A percentile compares a stretch with the other conserved stretches of the same genome.
Conservation (phyloP, 2,113 vertebrate species). For the Actenoides lindsayi region DNA sequence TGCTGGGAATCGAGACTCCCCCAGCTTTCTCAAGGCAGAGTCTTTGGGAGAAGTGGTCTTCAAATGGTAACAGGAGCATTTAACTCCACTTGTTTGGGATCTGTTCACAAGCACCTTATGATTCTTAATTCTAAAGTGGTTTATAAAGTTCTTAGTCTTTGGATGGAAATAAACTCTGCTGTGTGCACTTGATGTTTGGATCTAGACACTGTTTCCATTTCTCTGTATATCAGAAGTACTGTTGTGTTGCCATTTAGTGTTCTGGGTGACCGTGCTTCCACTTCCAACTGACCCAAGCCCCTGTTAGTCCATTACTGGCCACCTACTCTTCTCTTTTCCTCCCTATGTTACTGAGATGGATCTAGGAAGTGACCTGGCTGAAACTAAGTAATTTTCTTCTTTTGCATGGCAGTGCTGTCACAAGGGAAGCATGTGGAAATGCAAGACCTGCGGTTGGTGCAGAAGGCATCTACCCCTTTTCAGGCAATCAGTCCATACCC, state of each 20-base stretch:
- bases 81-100: not conserved
- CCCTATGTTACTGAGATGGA: not conserved
- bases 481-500: not conserved
- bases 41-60: not conserved
- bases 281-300: not conserved
- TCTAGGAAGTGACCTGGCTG: not conserved
- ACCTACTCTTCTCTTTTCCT: not conserved
- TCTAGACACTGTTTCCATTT: not conserved
- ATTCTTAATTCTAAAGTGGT: not conserved
- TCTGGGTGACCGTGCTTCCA: not conserved
- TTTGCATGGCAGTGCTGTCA: not conserved
- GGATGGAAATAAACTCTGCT: not conserved
- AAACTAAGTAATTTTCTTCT: not conserved
- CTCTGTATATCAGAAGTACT: not conserved
- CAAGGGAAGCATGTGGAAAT: not conserved
- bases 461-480: not conserved
- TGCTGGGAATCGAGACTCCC: fast-evolving
- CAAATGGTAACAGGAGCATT: not conserved
- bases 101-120: not conserved
- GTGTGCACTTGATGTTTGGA: not conserved
- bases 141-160: not conserved
- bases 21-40: not conserved
- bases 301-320: not conserved
- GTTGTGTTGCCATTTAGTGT: not conserved
- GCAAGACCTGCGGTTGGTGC: not conserved